A percentile compares a stretch with the other conserved stretches of the same genome.
phyloP scores from a whole-genome alignment of 2,113 vertebrate genomes.

The Clarias magur region DNA sequence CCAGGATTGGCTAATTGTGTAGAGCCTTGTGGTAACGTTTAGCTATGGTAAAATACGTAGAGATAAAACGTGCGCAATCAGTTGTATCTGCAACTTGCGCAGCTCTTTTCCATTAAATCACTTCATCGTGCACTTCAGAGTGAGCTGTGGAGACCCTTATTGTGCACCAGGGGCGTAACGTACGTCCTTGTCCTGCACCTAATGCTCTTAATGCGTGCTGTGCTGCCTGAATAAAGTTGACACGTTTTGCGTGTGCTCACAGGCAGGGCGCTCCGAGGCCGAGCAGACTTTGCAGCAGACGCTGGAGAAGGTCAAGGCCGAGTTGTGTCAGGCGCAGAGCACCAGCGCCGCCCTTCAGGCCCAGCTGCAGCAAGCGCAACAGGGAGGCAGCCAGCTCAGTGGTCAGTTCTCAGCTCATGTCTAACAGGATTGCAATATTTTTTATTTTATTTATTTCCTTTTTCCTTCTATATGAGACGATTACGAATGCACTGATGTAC shows the following conservation, averaged over 20 bases:
- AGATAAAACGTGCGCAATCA: too few species aligned
- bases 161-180: too few species aligned
- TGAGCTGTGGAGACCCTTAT: too few species aligned
- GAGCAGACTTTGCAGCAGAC: slow-evolving; percentile 77
- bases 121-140: too few species aligned
- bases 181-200: neutral
- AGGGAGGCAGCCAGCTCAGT: slow-evolving; percentile 69
- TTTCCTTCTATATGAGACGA: neutral
- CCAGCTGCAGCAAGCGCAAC: slow-evolving; percentile 73
- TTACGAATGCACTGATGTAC: neutral
- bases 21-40: too few species aligned
- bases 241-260: neutral
- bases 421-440: neutral
- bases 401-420: slow-evolving; percentile 64
- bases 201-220: neutral
- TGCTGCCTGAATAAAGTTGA: neutral
- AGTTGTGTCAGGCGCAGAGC: slow-evolving; percentile 73
- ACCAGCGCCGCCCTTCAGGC: slow-evolving; percentile 70
- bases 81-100: too few species aligned
- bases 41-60: too few species aligned
- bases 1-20: too few species aligned
- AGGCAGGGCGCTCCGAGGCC: slow-evolving; percentile 74
- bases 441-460: too few species aligned
- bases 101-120: too few species aligned
- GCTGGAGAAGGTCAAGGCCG: slow-evolving; percentile 74